Evolutionary conservation across 2,888 invertebrate species (phyloP).

Genomic region (Drosophila hamatofila): DNA sequence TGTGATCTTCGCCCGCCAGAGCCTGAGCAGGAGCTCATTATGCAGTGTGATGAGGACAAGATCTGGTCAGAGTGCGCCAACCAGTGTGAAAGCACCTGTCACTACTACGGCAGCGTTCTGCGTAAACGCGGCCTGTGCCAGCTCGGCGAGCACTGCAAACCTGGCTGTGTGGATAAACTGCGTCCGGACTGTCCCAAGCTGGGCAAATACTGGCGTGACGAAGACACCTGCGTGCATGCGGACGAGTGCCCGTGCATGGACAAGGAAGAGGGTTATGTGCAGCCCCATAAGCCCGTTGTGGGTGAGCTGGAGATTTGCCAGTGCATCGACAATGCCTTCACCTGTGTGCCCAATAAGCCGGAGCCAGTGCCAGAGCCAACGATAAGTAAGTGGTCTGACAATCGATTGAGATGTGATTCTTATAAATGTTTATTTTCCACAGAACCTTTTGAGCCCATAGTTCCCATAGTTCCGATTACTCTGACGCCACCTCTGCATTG

Average conservation of each 20-base stretch:
- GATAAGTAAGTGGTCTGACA: slow-evolving; percentile 39
- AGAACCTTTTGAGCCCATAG: slow-evolving; percentile 29
- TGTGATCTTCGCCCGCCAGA: slow-evolving; percentile 85
- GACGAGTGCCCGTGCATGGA: slow-evolving; percentile 92
- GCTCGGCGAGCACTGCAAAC: slow-evolving; percentile 79
- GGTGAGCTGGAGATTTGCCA: slow-evolving; percentile 90
- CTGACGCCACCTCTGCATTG: slow-evolving; percentile 86
- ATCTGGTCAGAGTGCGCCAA: slow-evolving; percentile 90
- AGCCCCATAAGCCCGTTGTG: slow-evolving; percentile 89
- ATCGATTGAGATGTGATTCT: background rate
- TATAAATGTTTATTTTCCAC: background rate
- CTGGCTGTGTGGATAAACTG: slow-evolving; percentile 83
- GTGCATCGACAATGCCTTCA: slow-evolving; percentile 91
- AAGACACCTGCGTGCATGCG: slow-evolving; percentile 89
- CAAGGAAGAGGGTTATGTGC: slow-evolving; percentile 87
- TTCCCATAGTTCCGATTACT: slow-evolving; percentile 66
- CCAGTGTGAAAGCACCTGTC: slow-evolving; percentile 90
- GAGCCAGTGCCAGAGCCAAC: slow-evolving; percentile 23
- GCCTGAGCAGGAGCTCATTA: slow-evolving; percentile 36
- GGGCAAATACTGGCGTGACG: slow-evolving; percentile 90
- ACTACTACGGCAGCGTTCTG: slow-evolving; percentile 86
- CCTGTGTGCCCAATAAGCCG: slow-evolving; percentile 86
- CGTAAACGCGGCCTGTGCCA: slow-evolving; percentile 82
- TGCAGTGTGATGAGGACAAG: slow-evolving; percentile 85
- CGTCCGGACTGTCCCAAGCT: slow-evolving; percentile 86